These are phyloP conservation scores for Acanthurus lineatus DNA, from an alignment of 2,797 vertebrate genomes.

Conservation along the genomic window DNA sequence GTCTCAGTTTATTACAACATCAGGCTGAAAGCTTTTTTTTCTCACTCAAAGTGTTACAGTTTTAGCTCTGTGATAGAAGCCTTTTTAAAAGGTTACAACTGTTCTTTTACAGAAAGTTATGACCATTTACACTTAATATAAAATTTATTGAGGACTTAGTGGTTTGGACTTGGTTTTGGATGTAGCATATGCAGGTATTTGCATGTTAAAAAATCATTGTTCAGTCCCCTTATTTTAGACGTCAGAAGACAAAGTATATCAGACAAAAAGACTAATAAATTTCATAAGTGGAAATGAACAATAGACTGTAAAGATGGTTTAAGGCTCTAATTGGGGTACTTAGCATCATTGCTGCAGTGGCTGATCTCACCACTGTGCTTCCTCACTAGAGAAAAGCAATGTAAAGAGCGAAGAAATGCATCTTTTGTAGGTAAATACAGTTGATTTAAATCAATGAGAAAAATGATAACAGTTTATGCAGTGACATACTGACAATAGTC, in stretches of 20 bases:
- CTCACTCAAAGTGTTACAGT: neutral
- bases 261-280: neutral
- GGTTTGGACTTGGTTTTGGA: neutral
- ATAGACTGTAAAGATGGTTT: neutral
- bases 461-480: neutral
- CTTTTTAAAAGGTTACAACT: neutral
- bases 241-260: neutral
- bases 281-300: constrained; percentile 11
- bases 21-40: neutral
- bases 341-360: neutral
- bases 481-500: neutral
- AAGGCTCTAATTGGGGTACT: neutral
- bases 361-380: neutral
- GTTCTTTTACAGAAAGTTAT: neutral
- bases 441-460: neutral
- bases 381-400: neutral
- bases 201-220: neutral
- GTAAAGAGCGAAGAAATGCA: neutral
- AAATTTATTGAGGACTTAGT: neutral
- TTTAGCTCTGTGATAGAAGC: neutral
- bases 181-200: neutral
- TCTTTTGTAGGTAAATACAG: neutral
- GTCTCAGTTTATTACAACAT: constrained; percentile 15
- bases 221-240: neutral
- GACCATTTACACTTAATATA: neutral